phyloP scores from a whole-genome alignment of 1,140 invertebrate genomes.

The Platyura marginata region DNA sequence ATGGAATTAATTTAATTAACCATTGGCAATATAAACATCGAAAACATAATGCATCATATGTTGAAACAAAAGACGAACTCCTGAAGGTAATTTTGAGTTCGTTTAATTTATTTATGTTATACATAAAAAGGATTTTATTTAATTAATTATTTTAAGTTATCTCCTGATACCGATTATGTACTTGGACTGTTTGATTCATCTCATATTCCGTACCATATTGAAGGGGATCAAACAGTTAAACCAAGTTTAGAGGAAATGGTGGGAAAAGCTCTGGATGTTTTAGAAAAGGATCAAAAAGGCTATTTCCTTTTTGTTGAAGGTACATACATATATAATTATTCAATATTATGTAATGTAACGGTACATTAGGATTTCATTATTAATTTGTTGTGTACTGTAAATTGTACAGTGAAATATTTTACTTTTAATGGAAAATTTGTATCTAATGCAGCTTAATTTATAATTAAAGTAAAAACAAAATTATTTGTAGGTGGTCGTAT shows the following conservation, averaged over 20 bases:
- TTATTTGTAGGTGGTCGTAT: conserved; percentile 47
- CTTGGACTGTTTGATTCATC: conserved; percentile 28
- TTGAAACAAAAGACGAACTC: conserved; percentile 37
- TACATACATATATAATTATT: no score
- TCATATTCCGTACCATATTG: conserved; percentile 33
- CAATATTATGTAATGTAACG: no score
- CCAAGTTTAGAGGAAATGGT: conserved; percentile 66
- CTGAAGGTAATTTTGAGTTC: conserved; percentile 12
- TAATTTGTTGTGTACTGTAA: conserved; percentile 48
- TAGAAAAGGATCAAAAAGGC: conserved; percentile 42
- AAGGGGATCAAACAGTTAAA: conserved; percentile 25
- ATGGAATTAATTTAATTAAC: conserved; percentile 27
- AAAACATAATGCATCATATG: conserved; percentile 28
- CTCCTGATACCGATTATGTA: background rate
- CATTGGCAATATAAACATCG: conserved; percentile 26
- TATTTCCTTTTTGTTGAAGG: conserved; percentile 50
- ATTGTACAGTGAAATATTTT: conserved; percentile 36
- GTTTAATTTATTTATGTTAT: no score
- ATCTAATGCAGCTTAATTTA: conserved; percentile 42
- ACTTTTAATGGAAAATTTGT: conserved; percentile 37
- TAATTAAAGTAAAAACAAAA: conserved; percentile 3
- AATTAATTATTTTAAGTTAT: background rate
- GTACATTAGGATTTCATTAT: no score
- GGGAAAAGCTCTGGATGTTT: conserved; percentile 30
- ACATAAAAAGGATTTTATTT: no score